A percentile compares a stretch with the other conserved stretches of the same genome.
Evolutionary conservation across 1,140 invertebrate genomes (phyloP).

Genomic region (Maniola jurtina): DNA sequence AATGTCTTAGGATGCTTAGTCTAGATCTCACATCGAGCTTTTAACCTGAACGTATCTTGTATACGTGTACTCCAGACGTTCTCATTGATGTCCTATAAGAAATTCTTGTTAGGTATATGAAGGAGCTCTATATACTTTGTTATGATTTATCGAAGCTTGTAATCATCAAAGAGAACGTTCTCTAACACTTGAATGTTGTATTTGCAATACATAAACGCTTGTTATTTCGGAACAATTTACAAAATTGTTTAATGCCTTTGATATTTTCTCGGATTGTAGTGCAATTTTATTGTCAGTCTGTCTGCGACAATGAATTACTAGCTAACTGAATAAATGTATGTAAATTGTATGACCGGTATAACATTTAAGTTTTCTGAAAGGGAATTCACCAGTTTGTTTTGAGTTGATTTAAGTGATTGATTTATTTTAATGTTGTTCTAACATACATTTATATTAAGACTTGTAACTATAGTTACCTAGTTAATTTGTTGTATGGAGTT

Average conservation of each 20-base stretch:
- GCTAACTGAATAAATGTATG: constrained; percentile 8
- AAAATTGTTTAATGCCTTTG: constrained; percentile 20
- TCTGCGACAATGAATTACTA: constrained; percentile 10
- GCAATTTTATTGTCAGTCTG: constrained; percentile 23
- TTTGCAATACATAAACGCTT: constrained; percentile 6
- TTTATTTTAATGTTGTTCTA: no score
- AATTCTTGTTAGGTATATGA: no score
- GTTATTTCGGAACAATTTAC: constrained; percentile 19
- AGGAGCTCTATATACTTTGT: no score
- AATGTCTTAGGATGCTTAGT: no score
- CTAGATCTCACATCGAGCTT: no score
- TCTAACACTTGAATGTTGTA: constrained; percentile 5
- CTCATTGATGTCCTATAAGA: no score
- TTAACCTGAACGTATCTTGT: no score
- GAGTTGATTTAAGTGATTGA: neutral
- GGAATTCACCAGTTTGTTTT: neutral
- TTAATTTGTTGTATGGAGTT: no score
- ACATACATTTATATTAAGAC: no score
- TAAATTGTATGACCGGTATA: constrained; percentile 2
- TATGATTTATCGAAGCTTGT: neutral
- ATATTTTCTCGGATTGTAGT: constrained; percentile 18
- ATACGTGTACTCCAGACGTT: no score
- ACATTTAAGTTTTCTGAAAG: constrained; percentile 1
- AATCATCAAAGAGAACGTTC: constrained; percentile 1
- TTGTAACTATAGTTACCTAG: neutral